Percentiles rank a stretch among this genome's conserved stretches.
These are phyloP conservation scores for Elymnias hypermnestra DNA, from an alignment of 1,140 invertebrate species.

Conservation along the genomic window DNA sequence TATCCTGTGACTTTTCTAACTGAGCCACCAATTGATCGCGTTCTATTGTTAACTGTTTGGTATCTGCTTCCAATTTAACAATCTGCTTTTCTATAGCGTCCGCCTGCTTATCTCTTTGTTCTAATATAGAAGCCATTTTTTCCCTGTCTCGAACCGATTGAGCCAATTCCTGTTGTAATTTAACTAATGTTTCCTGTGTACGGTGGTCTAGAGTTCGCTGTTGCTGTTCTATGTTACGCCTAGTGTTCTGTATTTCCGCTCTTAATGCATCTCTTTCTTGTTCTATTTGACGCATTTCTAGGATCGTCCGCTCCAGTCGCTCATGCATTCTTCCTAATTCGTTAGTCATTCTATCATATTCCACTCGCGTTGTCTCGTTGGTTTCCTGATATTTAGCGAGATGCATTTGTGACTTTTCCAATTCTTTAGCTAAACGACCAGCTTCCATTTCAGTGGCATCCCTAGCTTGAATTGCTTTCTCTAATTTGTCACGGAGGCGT, in stretches of 20 bases:
- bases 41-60: conserved; percentile 89
- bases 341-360: conserved; percentile 87
- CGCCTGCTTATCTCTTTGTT: conserved; percentile 85
- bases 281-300: conserved; percentile 80
- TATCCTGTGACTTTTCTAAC: conserved; percentile 93
- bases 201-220: conserved; percentile 78
- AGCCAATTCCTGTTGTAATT: conserved; percentile 83
- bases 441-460: conserved; percentile 91
- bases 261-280: conserved; percentile 83
- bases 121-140: conserved; percentile 83
- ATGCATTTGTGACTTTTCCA: conserved; percentile 90
- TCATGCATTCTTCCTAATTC: conserved; percentile 88
- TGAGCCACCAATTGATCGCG: conserved; percentile 91
- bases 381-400: conserved; percentile 88
- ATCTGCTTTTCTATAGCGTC: conserved; percentile 90
- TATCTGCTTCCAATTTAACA: conserved; percentile 88
- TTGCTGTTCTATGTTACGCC: conserved; percentile 81
- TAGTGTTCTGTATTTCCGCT: conserved; percentile 81
- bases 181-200: conserved; percentile 80
- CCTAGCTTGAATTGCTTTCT: conserved; percentile 87
- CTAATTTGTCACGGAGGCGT: conserved; percentile 88
- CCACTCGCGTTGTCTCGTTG: conserved; percentile 86
- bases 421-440: conserved; percentile 88
- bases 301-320: conserved; percentile 81
- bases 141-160: conserved; percentile 83